Evolutionary conservation across 2,113 vertebrate species (phyloP).

Genomic region (Psettodes erumei): DNA sequence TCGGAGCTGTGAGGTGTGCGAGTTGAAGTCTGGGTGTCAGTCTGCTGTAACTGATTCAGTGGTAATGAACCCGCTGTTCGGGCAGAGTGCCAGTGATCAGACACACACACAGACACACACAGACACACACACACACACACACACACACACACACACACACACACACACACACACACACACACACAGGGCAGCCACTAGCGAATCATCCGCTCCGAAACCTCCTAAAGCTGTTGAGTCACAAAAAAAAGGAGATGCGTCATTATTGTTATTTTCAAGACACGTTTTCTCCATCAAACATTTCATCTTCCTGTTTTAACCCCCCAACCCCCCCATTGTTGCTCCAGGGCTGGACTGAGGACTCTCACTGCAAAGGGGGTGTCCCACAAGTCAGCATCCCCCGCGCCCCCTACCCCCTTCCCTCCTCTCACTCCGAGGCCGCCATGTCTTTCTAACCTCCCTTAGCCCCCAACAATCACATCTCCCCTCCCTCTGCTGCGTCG

Average conservation of each 20-base stretch:
- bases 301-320: neutral
- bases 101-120: too few relatives aligned
- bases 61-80: conserved; percentile 56
- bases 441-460: conserved; percentile 45
- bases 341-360: conserved; percentile 9
- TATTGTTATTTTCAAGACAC: neutral
- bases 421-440: conserved; percentile 22
- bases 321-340: conserved; percentile 4
- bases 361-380: neutral
- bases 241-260: neutral
- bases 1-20: conserved; percentile 55
- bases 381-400: conserved; percentile 15
- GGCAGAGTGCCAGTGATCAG: conserved; percentile 58
- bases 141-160: too few relatives aligned
- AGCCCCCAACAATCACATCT: conserved; percentile 49
- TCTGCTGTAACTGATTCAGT: conserved; percentile 65
- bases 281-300: neutral
- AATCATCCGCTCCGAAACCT: conserved; percentile 18
- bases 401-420: neutral
- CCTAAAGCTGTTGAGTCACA: neutral
- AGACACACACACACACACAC: too few relatives aligned
- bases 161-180: too few relatives aligned
- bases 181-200: conserved; percentile 34
- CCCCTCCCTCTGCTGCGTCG: conserved; percentile 37
- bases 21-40: conserved; percentile 71